Evolutionary conservation across 2,888 invertebrate species (phyloP), one percentile per base, ranked within the genome.

Genomic region (Nezara viridula): DNA sequence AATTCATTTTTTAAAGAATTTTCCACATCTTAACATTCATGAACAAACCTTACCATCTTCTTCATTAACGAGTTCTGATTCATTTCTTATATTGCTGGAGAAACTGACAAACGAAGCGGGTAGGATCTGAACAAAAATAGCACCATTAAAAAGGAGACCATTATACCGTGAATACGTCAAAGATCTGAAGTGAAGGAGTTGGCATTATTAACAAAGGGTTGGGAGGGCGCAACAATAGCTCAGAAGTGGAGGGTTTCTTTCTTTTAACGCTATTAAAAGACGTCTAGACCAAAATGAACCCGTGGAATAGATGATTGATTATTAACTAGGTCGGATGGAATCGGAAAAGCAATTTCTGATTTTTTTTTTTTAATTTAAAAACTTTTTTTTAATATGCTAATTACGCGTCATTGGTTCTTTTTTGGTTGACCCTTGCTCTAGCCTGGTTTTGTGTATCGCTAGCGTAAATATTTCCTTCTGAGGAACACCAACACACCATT

Each of bases 81-180:
- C 32, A 21, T 37, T 73, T 19, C 27, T 32, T 14, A 27, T 27
- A 37, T 21, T 37, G 37, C 19, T 21, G 37, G 66, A 27, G 7
- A 32, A 73, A 73, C 66, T 32, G 66, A 21, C 66, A 66, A 66
- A 66, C 32, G 66, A 73, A 73, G 0, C 19, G 37, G 66, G 32
- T 73, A 0, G 37, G 37, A 73, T 73, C 32, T 9, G 66, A 37
- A 73, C 66, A 32, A 37, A 73, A 73, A 73, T 73, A 73, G 66
- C 66, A 73, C 32, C 66, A 32, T 73, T 73, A 73, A 73, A 60
- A 73, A 73, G 66, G 7, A 73, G 66, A 73, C 66, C 66, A 73
- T 73, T 73, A 73, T 37, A 19, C 32, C 66, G 19, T 32, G 66
- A 73, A 73, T 73, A 73, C 66, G 66, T 73, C 66, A 73, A 73